A percentile compares a stretch with the other conserved stretches of the same genome.
phyloP scores from a whole-genome alignment of 1,140 invertebrate genomes.

The Lasioglossum baleicum region DNA sequence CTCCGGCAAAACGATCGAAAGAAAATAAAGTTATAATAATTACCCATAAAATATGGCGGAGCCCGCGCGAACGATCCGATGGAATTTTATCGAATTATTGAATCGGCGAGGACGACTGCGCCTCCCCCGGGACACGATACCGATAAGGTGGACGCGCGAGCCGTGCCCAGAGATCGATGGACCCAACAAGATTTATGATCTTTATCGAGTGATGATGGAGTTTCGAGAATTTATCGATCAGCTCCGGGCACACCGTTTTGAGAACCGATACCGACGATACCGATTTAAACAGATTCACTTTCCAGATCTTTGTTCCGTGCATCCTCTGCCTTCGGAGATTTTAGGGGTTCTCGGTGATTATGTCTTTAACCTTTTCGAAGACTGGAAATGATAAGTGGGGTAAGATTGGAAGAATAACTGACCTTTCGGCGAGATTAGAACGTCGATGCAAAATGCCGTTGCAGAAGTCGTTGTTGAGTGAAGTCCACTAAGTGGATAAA shows the following conservation, averaged over 20 bases:
- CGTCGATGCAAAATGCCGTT: neutral
- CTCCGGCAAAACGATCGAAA: constrained; percentile 37
- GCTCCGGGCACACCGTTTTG: neutral
- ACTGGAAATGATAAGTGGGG: too few relatives aligned
- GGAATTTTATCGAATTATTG: constrained; percentile 50
- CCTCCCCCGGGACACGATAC: neutral
- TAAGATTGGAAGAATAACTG: neutral
- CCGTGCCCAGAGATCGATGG: constrained; percentile 27
- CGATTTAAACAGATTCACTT: neutral
- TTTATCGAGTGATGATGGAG: constrained; percentile 51
- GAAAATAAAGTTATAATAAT: constrained; percentile 50
- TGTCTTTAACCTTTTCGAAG: neutral
- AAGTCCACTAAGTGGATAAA: neutral
- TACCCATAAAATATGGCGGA: constrained; percentile 27
- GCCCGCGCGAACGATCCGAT: neutral
- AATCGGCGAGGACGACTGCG: neutral
- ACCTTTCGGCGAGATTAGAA: neutral
- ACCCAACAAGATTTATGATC: constrained; percentile 34
- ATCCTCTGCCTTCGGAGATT: neutral
- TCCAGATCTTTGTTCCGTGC: neutral
- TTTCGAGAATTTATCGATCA: constrained; percentile 27
- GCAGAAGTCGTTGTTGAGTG: neutral
- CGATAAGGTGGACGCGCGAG: constrained; percentile 9
- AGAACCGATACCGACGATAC: too few relatives aligned
- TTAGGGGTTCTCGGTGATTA: neutral